phyloP scores from a whole-genome alignment of 2,888 invertebrate genomes.

The Spisula subtruncata region DNA sequence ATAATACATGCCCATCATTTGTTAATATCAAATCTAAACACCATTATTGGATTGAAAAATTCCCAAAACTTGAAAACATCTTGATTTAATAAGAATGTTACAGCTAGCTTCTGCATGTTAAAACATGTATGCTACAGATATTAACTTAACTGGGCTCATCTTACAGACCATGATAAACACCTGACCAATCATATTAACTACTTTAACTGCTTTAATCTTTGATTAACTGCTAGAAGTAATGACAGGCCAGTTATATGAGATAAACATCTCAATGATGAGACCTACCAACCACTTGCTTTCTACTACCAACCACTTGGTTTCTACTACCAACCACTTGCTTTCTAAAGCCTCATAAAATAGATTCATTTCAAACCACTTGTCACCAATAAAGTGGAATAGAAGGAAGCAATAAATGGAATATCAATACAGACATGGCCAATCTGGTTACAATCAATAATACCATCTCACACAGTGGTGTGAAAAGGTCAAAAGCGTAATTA shows the following conservation, averaged over 20 bases:
- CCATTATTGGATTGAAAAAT: too few species aligned
- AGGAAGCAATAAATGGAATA: constrained; percentile 30
- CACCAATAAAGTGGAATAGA: constrained; percentile 30
- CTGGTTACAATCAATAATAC: neutral
- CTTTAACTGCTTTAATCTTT: neutral
- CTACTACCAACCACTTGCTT: neutral
- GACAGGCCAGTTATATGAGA: neutral
- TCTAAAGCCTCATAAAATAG: constrained; percentile 14
- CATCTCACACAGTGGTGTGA: neutral
- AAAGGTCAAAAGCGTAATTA: neutral
- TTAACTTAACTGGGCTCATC: neutral
- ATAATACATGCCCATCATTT: too few species aligned
- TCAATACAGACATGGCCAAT: neutral
- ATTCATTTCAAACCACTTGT: constrained; percentile 33
- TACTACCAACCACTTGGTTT: too few species aligned
- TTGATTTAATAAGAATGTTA: neutral
- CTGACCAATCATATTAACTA: neutral
- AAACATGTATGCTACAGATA: neutral
- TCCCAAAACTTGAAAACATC: too few species aligned
- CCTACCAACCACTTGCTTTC: neutral
- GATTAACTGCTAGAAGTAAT: neutral
- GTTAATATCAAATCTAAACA: too few species aligned
- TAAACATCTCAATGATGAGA: neutral
- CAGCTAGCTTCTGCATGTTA: neutral
- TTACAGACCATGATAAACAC: neutral